Base-by-base conservation (phyloP, 2,888 invertebrate species). In the Coelopa pilipes region DNA sequence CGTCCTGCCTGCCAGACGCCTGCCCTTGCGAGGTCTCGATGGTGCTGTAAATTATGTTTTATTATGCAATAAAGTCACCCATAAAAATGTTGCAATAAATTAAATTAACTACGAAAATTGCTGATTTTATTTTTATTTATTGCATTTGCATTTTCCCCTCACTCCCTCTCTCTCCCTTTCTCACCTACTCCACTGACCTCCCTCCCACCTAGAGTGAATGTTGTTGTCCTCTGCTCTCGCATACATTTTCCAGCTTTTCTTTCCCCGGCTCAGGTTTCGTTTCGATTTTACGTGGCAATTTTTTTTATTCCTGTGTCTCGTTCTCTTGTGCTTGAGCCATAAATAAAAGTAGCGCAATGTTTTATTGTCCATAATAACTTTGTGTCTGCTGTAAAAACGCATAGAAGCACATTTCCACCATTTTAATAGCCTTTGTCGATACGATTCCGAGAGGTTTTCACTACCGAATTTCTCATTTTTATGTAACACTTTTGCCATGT, bases 21-120 rank as follows among this genome's bases (percentile, higher is more conserved):
- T 69, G 74, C 73, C 70, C 74, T 74, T 76, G 65, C 77, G 57
- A 53, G 74, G 82, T 85, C 84, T 84, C 85, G 82, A 84, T 84
- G 83, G 83, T 83, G 86, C 85, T 84, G 85, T 87, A 87, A 87
- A 87, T 87, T 87, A 87, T 87, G 85, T 87, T 87, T 87, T 87
- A 87, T 85, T 87, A 86, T 87, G 87, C 87, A 87, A 87, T 87
- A 87, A 87, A 87, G 87, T 87, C 87, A 85, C 83, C 87, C 87
- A 87, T 87, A 87, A 87, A 87, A 87, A 87, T 86, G 85, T 85
- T 83, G 86, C 86, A 86, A 87, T 87, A 87, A 87, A 87, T 87
- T 87, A 87, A 87, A 87, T 87, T 87, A 87, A 87, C 87, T 87
- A 86, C 86, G 85, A 82, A 85, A 85, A 86, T 86, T 87, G 86